Percentiles rank a stretch among this genome's conserved stretches.
Conservation (phyloP, 2,797 vertebrate species). For the Selene dorsalis region DNA sequence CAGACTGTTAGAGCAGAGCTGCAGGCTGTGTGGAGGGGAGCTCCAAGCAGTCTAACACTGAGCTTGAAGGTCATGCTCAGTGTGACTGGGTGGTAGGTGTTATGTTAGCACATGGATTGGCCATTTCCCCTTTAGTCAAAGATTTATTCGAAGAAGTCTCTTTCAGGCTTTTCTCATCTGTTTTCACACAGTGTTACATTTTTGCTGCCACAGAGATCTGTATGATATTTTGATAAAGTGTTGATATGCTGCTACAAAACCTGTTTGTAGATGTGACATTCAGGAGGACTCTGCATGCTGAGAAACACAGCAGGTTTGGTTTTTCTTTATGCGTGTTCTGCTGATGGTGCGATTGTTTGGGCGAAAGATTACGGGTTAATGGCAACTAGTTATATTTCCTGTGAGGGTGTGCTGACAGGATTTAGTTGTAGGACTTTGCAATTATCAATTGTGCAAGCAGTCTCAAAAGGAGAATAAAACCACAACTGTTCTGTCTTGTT, state of each 20-base stretch:
- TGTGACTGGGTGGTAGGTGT: constrained; percentile 32
- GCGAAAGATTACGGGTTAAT: background rate
- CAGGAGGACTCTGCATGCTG: background rate
- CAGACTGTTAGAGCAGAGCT: constrained; percentile 38
- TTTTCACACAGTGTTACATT: background rate
- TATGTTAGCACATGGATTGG: constrained; percentile 15
- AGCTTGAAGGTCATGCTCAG: constrained; percentile 42
- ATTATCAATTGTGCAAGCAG: background rate
- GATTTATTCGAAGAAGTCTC: background rate
- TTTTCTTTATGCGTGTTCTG: background rate
- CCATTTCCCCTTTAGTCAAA: background rate
- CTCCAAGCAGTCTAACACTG: constrained; percentile 24
- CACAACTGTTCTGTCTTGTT: background rate
- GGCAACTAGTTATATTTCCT: background rate
- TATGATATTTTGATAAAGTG: background rate
- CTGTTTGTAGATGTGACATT: background rate
- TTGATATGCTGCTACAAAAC: background rate
- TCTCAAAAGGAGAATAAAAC: background rate
- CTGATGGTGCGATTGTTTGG: background rate
- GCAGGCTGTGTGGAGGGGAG: constrained; percentile 37
- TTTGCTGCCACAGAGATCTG: background rate
- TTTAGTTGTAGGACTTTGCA: background rate
- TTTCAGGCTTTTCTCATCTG: background rate
- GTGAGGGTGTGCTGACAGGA: background rate
- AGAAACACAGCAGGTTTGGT: background rate